Evolutionary conservation across 1,140 invertebrate species (phyloP).

Genomic region (Diprion similis): DNA sequence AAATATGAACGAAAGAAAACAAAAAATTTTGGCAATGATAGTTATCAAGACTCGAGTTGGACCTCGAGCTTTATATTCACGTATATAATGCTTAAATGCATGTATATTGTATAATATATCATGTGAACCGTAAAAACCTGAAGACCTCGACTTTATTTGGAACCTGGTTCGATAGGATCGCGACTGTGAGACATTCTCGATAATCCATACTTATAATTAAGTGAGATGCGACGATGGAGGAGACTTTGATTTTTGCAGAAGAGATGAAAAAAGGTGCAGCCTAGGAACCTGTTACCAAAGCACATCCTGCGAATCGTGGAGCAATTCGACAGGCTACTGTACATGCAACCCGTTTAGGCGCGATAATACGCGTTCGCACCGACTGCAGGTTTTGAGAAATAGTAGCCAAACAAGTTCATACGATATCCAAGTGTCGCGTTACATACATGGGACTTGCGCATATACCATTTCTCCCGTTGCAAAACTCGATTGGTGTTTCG

Average conservation of each 20-base stretch:
- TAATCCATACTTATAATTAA: too few species aligned
- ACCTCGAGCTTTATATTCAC: not conserved
- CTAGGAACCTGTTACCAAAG: too few species aligned
- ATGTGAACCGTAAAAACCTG: not conserved
- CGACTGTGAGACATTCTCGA: too few species aligned
- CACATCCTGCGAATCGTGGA: too few species aligned
- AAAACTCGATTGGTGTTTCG: conserved; percentile 7
- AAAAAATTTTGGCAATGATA: not conserved
- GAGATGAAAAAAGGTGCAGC: too few species aligned
- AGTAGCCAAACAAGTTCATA: conserved; percentile 5
- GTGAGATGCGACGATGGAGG: too few species aligned
- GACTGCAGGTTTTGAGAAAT: not conserved
- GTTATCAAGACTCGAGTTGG: not conserved
- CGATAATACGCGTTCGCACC: not conserved
- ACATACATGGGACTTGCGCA: not conserved
- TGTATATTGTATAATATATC: too few species aligned
- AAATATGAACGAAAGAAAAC: not conserved
- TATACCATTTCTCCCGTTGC: conserved; percentile 4
- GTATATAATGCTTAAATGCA: not conserved
- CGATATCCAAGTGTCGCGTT: not conserved
- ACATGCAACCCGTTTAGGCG: not conserved
- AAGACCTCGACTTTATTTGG: not conserved
- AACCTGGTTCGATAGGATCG: not conserved
- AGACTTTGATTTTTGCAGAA: too few species aligned
- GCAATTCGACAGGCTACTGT: not conserved